Percentiles rank a stretch among this genome's conserved stretches.
These are phyloP conservation scores for Ceyx margarethae DNA, from an alignment of 2,113 vertebrate genomes.

Conservation along the genomic window DNA sequence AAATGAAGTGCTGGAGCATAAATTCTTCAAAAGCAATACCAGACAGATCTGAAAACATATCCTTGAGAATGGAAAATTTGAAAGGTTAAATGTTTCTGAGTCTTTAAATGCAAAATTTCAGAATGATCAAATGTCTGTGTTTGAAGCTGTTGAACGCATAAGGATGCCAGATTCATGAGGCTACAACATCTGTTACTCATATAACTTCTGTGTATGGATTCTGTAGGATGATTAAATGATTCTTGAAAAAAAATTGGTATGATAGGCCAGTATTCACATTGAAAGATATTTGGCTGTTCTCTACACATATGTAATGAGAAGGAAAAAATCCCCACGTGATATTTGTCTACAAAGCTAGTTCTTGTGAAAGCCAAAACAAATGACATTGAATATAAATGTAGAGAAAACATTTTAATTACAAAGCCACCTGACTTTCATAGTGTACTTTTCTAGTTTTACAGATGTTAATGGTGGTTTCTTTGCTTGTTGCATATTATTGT, in stretches of 20 bases:
- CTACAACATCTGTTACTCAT: conserved; percentile 40
- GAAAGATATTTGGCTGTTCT: not conserved
- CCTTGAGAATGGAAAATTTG: not conserved
- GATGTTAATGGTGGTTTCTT: not conserved
- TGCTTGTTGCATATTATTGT: not conserved
- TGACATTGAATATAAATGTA: not conserved
- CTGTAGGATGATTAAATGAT: conserved; percentile 33
- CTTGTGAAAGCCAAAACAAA: not conserved
- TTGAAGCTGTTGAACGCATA: conserved; percentile 11
- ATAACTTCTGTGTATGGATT: conserved; percentile 18
- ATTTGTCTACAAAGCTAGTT: not conserved
- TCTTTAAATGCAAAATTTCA: conserved; percentile 30
- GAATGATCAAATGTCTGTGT: conserved; percentile 36
- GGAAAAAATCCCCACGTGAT: conserved; percentile 19
- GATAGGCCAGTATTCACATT: not conserved
- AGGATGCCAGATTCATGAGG: conserved; percentile 34
- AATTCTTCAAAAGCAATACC: not conserved
- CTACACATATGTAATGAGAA: conserved; percentile 2
- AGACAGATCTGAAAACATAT: conserved; percentile 18
- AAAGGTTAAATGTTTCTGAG: conserved; percentile 23
- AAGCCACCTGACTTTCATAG: not conserved
- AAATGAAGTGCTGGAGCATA: not conserved
- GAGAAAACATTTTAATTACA: not conserved
- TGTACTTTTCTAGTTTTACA: not conserved
- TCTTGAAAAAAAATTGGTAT: not conserved